phyloP scores from a whole-genome alignment of 2,113 vertebrate genomes.

The Lophotis ruficrista region DNA sequence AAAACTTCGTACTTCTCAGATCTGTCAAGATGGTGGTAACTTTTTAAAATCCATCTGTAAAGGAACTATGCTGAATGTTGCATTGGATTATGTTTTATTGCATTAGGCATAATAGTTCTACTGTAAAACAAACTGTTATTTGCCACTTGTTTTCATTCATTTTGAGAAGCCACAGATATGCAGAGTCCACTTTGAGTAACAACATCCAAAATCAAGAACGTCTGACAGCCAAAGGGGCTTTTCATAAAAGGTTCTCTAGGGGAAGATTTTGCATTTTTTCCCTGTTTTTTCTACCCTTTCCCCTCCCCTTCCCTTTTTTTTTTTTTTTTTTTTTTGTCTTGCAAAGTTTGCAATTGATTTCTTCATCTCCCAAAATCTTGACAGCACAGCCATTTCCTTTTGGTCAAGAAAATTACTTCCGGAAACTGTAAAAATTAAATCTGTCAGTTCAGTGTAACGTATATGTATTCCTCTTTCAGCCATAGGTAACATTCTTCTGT shows the following conservation, averaged over 20 bases:
- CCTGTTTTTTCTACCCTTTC: background rate
- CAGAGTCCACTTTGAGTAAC: background rate
- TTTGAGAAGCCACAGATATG: background rate
- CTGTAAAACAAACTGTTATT: background rate
- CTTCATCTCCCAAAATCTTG: background rate
- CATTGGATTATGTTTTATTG: background rate
- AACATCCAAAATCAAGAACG: background rate
- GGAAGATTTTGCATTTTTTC: background rate
- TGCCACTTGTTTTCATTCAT: background rate
- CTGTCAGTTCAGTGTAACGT: background rate
- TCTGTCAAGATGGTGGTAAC: background rate
- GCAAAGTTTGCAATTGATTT: background rate
- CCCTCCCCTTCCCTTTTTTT: accelerated
- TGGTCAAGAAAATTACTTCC: background rate
- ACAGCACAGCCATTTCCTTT: background rate
- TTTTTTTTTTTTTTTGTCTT: background rate
- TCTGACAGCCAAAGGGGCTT: background rate
- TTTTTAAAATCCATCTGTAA: background rate
- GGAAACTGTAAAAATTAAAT: background rate
- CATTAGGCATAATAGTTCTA: background rate
- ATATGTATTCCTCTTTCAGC: background rate
- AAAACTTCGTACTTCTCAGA: background rate
- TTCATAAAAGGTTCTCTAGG: background rate
- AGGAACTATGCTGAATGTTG: background rate
- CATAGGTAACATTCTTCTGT: background rate